These are phyloP conservation scores for Trachops cirrhosus DNA, from an alignment of 2,797 vertebrate genomes.

Conservation along the genomic window DNA sequence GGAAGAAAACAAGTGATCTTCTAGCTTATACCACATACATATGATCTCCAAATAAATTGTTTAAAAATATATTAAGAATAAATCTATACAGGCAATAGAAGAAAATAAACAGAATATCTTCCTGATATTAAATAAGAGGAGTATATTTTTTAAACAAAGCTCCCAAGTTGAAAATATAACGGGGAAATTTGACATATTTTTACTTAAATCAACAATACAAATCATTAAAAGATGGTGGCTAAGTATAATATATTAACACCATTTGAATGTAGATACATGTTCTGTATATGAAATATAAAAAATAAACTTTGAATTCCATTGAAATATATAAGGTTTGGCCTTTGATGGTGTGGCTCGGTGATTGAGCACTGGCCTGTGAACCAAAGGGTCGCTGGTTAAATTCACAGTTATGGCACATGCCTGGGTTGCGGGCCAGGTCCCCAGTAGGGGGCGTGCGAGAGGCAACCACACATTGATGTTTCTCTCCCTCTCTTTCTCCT, in stretches of 20 bases:
- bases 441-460: too few species aligned
- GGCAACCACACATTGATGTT: too few species aligned
- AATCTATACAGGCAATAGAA: not conserved
- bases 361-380: too few species aligned
- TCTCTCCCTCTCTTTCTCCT: too few species aligned
- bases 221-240: not conserved
- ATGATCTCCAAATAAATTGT: not conserved
- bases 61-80: not conserved
- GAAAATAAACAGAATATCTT: not conserved
- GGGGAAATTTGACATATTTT: not conserved
- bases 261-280: not conserved
- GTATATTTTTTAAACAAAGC: not conserved
- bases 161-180: not conserved
- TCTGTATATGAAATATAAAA: not conserved
- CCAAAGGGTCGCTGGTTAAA: too few species aligned
- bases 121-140: not conserved
- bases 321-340: not conserved
- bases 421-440: too few species aligned
- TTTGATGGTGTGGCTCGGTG: too few species aligned
- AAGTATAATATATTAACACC: not conserved
- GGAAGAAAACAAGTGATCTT: not conserved
- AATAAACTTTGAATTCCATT: not conserved
- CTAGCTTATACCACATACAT: not conserved
- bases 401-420: too few species aligned
- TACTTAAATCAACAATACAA: not conserved